Evolutionary conservation across 2,888 invertebrate genomes (phyloP).

Genomic region (Elysia crispata): DNA sequence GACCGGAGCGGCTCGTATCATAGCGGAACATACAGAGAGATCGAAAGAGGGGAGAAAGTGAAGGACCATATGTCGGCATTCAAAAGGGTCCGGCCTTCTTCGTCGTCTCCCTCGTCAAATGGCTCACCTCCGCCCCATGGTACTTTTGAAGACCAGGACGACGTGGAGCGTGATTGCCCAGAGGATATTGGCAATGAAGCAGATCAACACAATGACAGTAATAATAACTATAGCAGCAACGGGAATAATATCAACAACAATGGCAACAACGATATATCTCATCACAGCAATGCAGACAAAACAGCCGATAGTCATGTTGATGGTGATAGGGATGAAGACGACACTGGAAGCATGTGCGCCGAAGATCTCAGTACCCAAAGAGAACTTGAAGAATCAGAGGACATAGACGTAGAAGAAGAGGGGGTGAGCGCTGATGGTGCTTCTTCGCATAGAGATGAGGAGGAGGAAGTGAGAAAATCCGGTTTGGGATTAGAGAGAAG

Average conservation of each 20-base stretch:
- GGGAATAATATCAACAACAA: conserved; percentile 6
- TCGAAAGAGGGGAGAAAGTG: conserved; percentile 32
- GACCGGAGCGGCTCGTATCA: conserved; percentile 25
- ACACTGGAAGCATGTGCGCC: conserved; percentile 42
- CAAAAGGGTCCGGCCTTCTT: conserved; percentile 40
- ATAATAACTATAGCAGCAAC: conserved; percentile 21
- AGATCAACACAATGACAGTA: conserved; percentile 3
- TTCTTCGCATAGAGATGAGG: neutral
- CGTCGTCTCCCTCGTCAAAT: conserved; percentile 26
- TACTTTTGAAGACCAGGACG: conserved; percentile 21
- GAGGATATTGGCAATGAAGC: neutral
- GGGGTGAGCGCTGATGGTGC: conserved; percentile 13
- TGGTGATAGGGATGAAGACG: conserved; percentile 37
- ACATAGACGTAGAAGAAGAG: conserved; percentile 53
- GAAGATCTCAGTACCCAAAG: conserved; percentile 46
- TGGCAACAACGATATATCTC: neutral
- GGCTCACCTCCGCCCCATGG: conserved; percentile 13
- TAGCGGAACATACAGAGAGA: conserved; percentile 11
- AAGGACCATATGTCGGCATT: conserved; percentile 44
- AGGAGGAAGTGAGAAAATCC: neutral
- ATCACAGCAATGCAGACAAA: conserved; percentile 14
- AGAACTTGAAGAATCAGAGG: conserved; percentile 55
- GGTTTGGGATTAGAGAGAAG: too few species aligned
- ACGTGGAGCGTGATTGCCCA: neutral
- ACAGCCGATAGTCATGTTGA: conserved; percentile 10